phyloP scores from a whole-genome alignment of 53 echinoderm and acorn worm genomes.

The Paracentrotus lividus region DNA sequence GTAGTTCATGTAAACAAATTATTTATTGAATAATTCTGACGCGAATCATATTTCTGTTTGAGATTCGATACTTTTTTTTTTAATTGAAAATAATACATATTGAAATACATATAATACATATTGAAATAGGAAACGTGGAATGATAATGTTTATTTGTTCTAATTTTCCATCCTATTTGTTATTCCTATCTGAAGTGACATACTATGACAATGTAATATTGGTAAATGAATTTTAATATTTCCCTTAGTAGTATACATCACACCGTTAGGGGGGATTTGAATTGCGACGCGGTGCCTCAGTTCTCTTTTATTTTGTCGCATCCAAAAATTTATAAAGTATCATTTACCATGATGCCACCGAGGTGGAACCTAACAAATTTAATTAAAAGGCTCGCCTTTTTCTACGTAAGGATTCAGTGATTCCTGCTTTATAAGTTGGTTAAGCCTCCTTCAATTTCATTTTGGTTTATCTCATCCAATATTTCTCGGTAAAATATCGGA shows the following conservation, averaged over 20 bases:
- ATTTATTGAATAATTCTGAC: too few species aligned
- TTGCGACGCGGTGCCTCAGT: background rate
- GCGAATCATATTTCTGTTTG: too few species aligned
- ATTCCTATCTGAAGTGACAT: background rate
- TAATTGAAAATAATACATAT: too few species aligned
- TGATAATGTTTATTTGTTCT: too few species aligned
- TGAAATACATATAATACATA: too few species aligned
- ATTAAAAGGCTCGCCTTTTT: constrained; percentile 44
- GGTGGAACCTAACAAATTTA: constrained; percentile 50
- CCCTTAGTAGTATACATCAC: background rate
- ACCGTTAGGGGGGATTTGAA: background rate
- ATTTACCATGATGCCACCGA: constrained; percentile 10
- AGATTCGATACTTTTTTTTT: too few species aligned
- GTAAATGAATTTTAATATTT: background rate
- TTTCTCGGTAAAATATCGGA: constrained; percentile 57
- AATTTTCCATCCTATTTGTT: too few species aligned
- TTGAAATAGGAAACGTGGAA: too few species aligned
- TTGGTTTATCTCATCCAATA: constrained; percentile 47
- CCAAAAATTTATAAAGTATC: background rate
- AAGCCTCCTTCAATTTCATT: constrained; percentile 45
- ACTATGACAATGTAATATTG: background rate
- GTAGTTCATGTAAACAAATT: too few species aligned
- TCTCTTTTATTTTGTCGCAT: background rate
- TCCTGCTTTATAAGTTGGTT: constrained; percentile 31
- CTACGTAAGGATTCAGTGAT: background rate